These are phyloP conservation scores for Platypus cylindrus DNA, from an alignment of 2,888 invertebrate species.

Conservation along the genomic window DNA sequence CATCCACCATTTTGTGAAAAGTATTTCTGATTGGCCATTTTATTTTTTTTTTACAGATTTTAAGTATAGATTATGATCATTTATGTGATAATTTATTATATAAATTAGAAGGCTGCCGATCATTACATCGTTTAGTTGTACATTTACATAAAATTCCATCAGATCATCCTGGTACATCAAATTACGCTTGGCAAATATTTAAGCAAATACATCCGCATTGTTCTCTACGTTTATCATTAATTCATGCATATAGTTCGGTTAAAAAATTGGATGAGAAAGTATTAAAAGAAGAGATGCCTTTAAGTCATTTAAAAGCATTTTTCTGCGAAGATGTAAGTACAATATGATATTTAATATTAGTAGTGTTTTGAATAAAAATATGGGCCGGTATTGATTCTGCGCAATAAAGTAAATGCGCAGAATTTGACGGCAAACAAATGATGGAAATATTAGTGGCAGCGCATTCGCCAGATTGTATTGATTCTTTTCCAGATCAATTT, in stretches of 20 bases:
- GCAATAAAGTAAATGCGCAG: neutral
- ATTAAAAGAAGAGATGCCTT: slow-evolving; percentile 54
- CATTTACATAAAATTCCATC: slow-evolving; percentile 57
- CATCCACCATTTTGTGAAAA: too few species aligned
- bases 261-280: slow-evolving; percentile 47
- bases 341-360: neutral
- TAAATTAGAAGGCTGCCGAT: slow-evolving; percentile 25
- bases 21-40: too few species aligned
- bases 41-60: slow-evolving; percentile 26
- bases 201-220: slow-evolving; percentile 41
- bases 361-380: neutral
- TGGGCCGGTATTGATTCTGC: neutral
- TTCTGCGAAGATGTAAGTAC: slow-evolving; percentile 53
- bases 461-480: neutral
- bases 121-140: slow-evolving; percentile 48
- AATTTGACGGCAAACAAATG: too few species aligned
- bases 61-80: slow-evolving; percentile 46
- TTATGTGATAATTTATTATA: slow-evolving; percentile 38
- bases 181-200: slow-evolving; percentile 50
- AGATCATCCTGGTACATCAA: slow-evolving; percentile 49
- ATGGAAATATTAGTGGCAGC: neutral
- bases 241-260: slow-evolving; percentile 58
- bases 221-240: slow-evolving; percentile 45
- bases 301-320: slow-evolving; percentile 58
- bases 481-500: slow-evolving; percentile 38